Evolutionary conservation across 2,888 invertebrate genomes (phyloP).

Genomic region (Periphyllus acericola): DNA sequence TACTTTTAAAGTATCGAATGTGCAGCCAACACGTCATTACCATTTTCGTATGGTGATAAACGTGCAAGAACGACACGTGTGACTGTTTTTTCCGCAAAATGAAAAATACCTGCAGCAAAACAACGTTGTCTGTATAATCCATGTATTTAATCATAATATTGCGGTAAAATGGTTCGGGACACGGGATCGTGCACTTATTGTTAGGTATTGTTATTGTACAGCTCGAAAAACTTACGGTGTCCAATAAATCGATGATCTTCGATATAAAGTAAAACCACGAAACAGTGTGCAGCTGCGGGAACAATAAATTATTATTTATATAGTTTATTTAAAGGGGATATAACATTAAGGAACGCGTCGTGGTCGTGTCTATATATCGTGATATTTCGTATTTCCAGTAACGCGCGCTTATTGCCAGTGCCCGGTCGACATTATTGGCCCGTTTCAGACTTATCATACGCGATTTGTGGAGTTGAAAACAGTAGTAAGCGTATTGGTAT

Average conservation of each 20-base stretch:
- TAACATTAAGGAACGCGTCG: too few relatives aligned
- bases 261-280: constrained; percentile 73
- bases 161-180: neutral
- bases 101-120: constrained; percentile 69
- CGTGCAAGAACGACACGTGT: constrained; percentile 72
- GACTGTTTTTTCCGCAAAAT: constrained; percentile 72
- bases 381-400: too few relatives aligned
- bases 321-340: neutral
- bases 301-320: constrained; percentile 47
- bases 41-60: constrained; percentile 71
- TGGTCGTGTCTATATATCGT: too few relatives aligned
- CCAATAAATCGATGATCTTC: constrained; percentile 72
- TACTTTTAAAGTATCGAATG: constrained; percentile 73
- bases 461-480: too few relatives aligned
- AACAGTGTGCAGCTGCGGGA: constrained; percentile 69
- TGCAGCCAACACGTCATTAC: constrained; percentile 67
- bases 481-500: too few relatives aligned
- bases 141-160: constrained; percentile 16
- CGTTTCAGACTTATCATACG: too few relatives aligned
- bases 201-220: neutral
- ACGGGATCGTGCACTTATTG: neutral
- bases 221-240: constrained; percentile 69
- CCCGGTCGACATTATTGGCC: too few relatives aligned
- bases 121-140: neutral
- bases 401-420: too few relatives aligned